Percentiles rank a stretch among this genome's conserved stretches.
These are phyloP conservation scores for Drosophila koepferae DNA, from an alignment of 2,888 invertebrate species.

Conservation along the genomic window DNA sequence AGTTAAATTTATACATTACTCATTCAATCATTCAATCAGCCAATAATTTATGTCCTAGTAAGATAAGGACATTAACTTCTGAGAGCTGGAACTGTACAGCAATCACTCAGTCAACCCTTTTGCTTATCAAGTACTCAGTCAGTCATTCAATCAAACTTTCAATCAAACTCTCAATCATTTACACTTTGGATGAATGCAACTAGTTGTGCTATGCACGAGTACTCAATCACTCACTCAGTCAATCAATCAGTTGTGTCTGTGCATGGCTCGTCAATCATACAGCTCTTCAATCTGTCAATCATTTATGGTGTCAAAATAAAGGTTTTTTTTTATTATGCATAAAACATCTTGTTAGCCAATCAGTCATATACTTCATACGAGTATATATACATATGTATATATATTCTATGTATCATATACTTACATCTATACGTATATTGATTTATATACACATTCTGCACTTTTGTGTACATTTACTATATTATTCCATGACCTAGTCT, in stretches of 20 bases:
- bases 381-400: too few species aligned
- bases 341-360: neutral
- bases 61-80: neutral
- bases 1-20: neutral
- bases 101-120: neutral
- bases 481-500: conserved; percentile 15
- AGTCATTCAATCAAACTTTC: neutral
- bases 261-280: neutral
- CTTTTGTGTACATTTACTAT: neutral
- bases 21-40: neutral
- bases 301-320: neutral
- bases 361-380: neutral
- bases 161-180: neutral
- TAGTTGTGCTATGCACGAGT: neutral
- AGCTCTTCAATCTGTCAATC: neutral
- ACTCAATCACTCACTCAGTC: neutral
- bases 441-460: neutral
- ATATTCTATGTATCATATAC: neutral
- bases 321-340: neutral
- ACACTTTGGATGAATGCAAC: neutral
- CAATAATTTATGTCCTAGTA: neutral
- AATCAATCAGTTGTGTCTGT: neutral
- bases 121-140: neutral
- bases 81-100: too few species aligned
- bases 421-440: neutral